These are phyloP conservation scores for Zygogramma bicolorata DNA, from an alignment of 2,888 invertebrate genomes.

Conservation along the genomic window DNA sequence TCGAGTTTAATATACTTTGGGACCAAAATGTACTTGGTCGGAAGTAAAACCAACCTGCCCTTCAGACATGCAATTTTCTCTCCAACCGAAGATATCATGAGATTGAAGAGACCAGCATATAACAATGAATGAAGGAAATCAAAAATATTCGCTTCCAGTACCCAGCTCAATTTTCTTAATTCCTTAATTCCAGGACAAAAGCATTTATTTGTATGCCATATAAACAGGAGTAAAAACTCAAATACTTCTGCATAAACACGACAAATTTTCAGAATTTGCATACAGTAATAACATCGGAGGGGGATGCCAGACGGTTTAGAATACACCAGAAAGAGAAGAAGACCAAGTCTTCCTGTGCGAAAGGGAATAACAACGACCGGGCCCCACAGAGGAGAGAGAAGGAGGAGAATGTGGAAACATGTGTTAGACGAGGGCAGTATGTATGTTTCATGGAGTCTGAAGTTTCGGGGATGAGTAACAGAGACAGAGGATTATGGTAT, in stretches of 20 bases:
- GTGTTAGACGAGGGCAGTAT: conserved; percentile 61
- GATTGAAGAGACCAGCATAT: no score
- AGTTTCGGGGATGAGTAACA: conserved; percentile 58
- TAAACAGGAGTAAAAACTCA: conserved; percentile 59
- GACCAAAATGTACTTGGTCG: no score
- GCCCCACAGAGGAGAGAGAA: conserved; percentile 43
- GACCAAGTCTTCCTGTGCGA: conserved; percentile 41
- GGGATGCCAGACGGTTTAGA: conserved; percentile 5
- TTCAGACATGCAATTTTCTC: no score
- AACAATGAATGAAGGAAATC: neutral
- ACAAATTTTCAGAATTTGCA: conserved; percentile 63
- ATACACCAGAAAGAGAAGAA: conserved; percentile 34
- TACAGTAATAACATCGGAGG: conserved; percentile 57
- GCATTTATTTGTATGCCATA: conserved; percentile 59
- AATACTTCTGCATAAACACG: conserved; percentile 64
- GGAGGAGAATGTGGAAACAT: conserved; percentile 60
- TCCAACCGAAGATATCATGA: no score
- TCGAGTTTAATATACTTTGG: no score
- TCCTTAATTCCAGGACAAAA: conserved; percentile 59
- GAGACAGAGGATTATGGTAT: conserved; percentile 57
- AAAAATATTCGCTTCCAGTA: conserved; percentile 11
- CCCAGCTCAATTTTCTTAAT: conserved; percentile 60
- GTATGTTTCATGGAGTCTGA: conserved; percentile 59
- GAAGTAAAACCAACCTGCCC: no score
- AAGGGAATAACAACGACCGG: conserved; percentile 34